Base-by-base conservation (phyloP, 2,113 vertebrate species). In the Epinephelus fuscoguttatus region DNA sequence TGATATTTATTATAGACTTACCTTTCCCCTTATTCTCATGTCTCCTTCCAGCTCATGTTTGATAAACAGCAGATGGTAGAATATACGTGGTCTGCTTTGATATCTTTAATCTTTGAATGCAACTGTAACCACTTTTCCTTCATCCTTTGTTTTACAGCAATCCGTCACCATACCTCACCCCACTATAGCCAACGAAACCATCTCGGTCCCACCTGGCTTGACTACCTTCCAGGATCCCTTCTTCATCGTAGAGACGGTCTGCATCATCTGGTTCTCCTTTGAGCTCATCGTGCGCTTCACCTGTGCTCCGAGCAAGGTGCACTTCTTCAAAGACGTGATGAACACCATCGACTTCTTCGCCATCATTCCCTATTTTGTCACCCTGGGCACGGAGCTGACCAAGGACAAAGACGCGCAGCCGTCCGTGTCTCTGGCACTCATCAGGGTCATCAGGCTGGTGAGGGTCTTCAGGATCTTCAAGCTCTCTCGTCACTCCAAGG, bases 261-360 rank as follows among this genome's bases (percentile, higher is more conserved):
- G 97, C 86, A 98, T 99, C 92, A 97, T 92, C 78, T 99, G 97
- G 97, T 99, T 99, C 93, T 97, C 96, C 64, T 96, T 98, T 13
- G 97, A 99, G 91, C 94, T 99, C 8, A 40, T 96, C 3, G 95
- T 98, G 52, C 96, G 97, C 19, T 95, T 99, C 19, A 4, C 75
- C 14, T 93, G 95, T 47, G 94, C 95, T 15, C 97, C 97, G 0
- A 98, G 95, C 94, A 99, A 99, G 80, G 42, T 91, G 0, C 84
- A 86, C 52, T 98, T 99, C 94, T 98, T 98, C 93, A 97, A 97
- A 85, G 96, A 97, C 30, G 95, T 97, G 88, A 98, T 99, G 97
- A 99, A 99, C 95, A 95, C 96, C 89, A 99, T 99, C 45, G 97
- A 99, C 89, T 96, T 98, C 70, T 95, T 98, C 67, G 97, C 97